phyloP scores from a whole-genome alignment of 2,113 vertebrate species.

The Casuarius casuarius region DNA sequence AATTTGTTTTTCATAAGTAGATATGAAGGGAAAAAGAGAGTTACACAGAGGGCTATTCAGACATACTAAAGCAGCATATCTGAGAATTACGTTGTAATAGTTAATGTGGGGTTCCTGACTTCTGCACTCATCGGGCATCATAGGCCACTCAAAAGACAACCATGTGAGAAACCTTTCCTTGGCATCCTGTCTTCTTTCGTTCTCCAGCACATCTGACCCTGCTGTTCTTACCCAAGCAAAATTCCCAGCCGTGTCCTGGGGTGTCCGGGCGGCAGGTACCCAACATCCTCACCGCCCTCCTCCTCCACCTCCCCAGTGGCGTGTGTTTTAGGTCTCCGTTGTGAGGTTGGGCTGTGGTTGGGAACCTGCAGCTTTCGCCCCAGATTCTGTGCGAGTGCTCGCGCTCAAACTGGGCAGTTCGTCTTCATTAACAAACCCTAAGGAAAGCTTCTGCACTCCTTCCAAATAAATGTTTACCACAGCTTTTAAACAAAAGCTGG shows the following conservation, averaged over 20 bases:
- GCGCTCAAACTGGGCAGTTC: not conserved
- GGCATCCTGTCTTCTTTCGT: not conserved
- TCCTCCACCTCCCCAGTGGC: not conserved
- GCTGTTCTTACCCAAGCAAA: not conserved
- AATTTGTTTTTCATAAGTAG: not conserved
- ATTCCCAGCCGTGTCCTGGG: not conserved
- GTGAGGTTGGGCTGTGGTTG: not conserved
- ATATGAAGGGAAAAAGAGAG: not conserved
- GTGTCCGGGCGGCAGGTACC: not conserved
- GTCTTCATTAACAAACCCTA: not conserved
- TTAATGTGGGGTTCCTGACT: not conserved
- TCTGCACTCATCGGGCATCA: not conserved
- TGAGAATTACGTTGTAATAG: not conserved
- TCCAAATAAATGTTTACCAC: not conserved
- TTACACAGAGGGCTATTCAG: not conserved
- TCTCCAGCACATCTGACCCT: not conserved
- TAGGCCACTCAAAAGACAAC: not conserved
- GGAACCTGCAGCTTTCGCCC: not conserved
- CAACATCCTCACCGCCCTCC: not conserved
- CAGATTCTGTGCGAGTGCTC: not conserved
- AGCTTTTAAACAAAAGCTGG: constrained; percentile 19
- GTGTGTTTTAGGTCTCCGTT: not conserved
- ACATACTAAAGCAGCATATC: not conserved
- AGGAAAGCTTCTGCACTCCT: not conserved
- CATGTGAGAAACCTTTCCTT: not conserved